Conservation (phyloP, 2,888 invertebrate species). For the Neria commutata region DNA sequence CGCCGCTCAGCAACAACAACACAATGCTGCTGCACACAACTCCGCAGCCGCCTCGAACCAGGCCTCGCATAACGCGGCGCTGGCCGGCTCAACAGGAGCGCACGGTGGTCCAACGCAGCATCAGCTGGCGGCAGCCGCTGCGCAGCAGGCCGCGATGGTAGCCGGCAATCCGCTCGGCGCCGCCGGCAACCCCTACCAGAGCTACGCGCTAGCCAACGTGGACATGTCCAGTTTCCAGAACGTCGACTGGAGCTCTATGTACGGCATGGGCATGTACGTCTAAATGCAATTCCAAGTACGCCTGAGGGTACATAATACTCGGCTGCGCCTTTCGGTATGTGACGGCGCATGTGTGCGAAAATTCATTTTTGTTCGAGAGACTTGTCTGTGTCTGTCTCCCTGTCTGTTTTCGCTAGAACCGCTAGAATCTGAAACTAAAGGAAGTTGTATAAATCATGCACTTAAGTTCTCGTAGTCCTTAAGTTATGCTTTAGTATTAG, state of each 20-base stretch:
- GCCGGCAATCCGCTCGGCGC: constrained; percentile 63
- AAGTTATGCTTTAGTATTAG: neutral
- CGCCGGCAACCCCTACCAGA: constrained; percentile 74
- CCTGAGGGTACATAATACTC: neutral
- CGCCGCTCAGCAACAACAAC: constrained; percentile 38
- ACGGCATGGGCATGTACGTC: constrained; percentile 92
- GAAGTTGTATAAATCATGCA: no score
- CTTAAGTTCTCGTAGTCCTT: no score
- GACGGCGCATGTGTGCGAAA: no score
- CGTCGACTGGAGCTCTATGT: constrained; percentile 90
- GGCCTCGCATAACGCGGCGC: constrained; percentile 38
- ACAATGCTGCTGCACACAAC: constrained; percentile 4
- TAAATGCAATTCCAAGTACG: no score
- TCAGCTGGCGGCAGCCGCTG: constrained; percentile 64
- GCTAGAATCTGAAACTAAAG: no score
- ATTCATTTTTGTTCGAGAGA: no score
- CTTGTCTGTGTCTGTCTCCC: neutral
- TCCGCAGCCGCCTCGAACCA: constrained; percentile 31
- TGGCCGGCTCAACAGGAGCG: constrained; percentile 34
- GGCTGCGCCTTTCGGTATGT: neutral
- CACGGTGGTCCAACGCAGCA: constrained; percentile 47
- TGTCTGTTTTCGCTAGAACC: no score
- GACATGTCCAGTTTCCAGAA: constrained; percentile 93
- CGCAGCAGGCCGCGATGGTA: constrained; percentile 57
- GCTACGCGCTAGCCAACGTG: constrained; percentile 84